A percentile compares a stretch with the other conserved stretches of the same genome.
These are phyloP conservation scores for Amitus sp. DNA, from an alignment of 2,888 invertebrate species.

Conservation along the genomic window DNA sequence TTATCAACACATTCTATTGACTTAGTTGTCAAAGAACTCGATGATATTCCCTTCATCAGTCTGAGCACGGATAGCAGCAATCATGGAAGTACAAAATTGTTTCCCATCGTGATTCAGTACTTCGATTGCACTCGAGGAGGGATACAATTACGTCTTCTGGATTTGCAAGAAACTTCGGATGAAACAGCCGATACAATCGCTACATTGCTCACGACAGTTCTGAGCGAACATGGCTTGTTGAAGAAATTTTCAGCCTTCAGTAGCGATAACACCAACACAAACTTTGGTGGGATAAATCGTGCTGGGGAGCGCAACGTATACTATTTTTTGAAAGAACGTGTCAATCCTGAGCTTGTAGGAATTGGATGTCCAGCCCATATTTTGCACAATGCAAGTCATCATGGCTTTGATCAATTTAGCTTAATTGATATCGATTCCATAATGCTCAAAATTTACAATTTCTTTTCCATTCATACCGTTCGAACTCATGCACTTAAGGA, in stretches of 20 bases:
- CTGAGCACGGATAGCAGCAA: constrained; percentile 47
- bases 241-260: constrained; percentile 47
- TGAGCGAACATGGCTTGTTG: constrained; percentile 14
- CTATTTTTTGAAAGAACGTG: constrained; percentile 35
- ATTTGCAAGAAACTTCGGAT: constrained; percentile 34
- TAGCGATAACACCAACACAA: constrained; percentile 48
- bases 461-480: constrained; percentile 42
- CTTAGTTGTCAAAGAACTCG: constrained; percentile 35
- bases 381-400: constrained; percentile 42
- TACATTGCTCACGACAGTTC: constrained; percentile 41
- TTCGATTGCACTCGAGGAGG: constrained; percentile 42
- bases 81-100: constrained; percentile 43
- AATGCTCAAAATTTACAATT: constrained; percentile 39
- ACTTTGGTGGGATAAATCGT: constrained; percentile 49
- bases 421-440: constrained; percentile 39
- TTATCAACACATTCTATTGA: constrained; percentile 26
- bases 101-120: constrained; percentile 48
- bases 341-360: constrained; percentile 42
- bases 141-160: constrained; percentile 41
- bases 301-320: constrained; percentile 41
- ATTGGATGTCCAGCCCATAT: constrained; percentile 47
- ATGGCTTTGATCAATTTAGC: constrained; percentile 38
- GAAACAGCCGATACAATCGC: constrained; percentile 46
- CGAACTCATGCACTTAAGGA: constrained; percentile 36
- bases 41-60: constrained; percentile 38